A percentile compares a stretch with the other conserved stretches of the same genome.
Evolutionary conservation across 2,113 vertebrate genomes (phyloP).

Genomic region (Ictidomys tridecemlineatus): DNA sequence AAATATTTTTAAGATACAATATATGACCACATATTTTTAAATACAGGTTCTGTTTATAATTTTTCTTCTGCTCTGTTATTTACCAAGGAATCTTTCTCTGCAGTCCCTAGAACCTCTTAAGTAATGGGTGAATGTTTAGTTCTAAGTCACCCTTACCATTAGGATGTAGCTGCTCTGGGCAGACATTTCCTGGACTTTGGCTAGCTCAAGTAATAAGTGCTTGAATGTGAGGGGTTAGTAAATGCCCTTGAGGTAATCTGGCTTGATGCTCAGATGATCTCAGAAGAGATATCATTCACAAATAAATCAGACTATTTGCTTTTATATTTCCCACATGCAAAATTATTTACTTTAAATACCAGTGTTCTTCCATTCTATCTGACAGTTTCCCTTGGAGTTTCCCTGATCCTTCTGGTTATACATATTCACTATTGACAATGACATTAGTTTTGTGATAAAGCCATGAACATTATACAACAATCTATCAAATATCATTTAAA

Average conservation of each 20-base stretch:
- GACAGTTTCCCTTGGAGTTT: neutral
- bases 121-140: neutral
- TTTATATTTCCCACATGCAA: neutral
- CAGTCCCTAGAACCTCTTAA: neutral
- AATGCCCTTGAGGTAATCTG: neutral
- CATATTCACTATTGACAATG: neutral
- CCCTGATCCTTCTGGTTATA: neutral
- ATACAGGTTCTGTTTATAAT: neutral
- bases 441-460: conserved; percentile 1
- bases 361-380: neutral
- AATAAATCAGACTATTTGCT: neutral
- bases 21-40: neutral
- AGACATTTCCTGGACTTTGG: neutral
- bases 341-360: neutral
- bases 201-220: neutral
- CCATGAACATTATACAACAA: neutral
- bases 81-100: neutral
- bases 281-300: neutral
- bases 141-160: neutral
- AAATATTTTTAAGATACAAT: neutral
- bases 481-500: conserved; percentile 36
- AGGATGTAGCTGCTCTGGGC: neutral
- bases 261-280: neutral
- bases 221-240: neutral
- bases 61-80: neutral